These are phyloP conservation scores for Hydrochoerus hydrochaeris DNA, from an alignment of 2,113 vertebrate species.

Conservation along the genomic window DNA sequence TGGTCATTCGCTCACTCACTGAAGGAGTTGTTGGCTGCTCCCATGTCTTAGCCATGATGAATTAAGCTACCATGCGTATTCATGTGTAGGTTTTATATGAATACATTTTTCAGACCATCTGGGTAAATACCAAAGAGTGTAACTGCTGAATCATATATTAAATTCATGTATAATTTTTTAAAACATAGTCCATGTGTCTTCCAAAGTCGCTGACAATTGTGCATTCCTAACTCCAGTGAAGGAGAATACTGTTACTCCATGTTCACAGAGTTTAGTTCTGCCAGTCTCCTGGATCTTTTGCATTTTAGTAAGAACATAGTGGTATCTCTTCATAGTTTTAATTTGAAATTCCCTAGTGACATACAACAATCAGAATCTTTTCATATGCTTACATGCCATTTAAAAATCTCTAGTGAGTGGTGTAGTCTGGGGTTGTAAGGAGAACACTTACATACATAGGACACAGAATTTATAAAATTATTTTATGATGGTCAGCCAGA, in stretches of 20 bases:
- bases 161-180: not conserved
- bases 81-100: not conserved
- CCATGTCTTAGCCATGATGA: not conserved
- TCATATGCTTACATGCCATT: not conserved
- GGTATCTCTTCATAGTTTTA: not conserved
- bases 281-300: not conserved
- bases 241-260: not conserved
- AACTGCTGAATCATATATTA: not conserved
- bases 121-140: not conserved
- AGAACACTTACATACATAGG: too few species aligned
- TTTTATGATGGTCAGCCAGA: too few species aligned
- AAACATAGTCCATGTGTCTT: not conserved
- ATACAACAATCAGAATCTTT: not conserved
- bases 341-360: not conserved
- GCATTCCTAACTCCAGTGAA: not conserved
- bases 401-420: not conserved
- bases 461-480: too few species aligned
- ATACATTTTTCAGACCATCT: not conserved
- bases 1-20: not conserved
- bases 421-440: too few species aligned
- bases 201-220: not conserved
- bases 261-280: not conserved
- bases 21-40: not conserved
- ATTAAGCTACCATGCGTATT: not conserved
- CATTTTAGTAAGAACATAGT: not conserved